Evolutionary conservation across 2,797 vertebrate genomes (phyloP).

Genomic region (Danio tinwini): DNA sequence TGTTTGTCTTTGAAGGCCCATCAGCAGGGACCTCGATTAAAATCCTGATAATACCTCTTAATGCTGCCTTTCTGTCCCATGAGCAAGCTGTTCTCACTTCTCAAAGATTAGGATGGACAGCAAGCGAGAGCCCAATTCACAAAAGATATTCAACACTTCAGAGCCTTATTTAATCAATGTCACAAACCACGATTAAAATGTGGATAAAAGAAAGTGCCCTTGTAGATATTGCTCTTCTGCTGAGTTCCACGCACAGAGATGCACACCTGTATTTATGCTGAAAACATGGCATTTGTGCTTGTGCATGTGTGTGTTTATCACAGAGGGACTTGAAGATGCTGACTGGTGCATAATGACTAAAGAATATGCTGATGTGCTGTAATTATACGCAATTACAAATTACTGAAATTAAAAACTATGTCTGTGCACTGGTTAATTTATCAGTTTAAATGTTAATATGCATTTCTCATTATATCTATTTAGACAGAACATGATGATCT

Average conservation of each 20-base stretch:
- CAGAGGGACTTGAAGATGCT: constrained; percentile 26
- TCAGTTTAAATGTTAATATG: background rate
- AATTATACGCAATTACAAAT: constrained; percentile 13
- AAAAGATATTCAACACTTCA: constrained; percentile 56
- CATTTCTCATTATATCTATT: background rate
- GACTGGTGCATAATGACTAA: constrained; percentile 5
- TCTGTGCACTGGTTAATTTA: background rate
- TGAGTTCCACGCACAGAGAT: background rate
- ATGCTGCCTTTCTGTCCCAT: constrained; percentile 64
- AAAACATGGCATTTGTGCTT: constrained; percentile 20
- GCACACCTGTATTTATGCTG: constrained; percentile 29
- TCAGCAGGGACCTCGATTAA: constrained; percentile 75
- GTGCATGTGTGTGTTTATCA: constrained; percentile 2
- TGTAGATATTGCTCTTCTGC: background rate
- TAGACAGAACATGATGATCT: background rate
- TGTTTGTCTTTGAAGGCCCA: constrained; percentile 74
- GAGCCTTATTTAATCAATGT: constrained; percentile 58
- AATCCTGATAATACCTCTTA: constrained; percentile 76
- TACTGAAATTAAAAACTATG: background rate
- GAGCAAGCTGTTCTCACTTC: constrained; percentile 39
- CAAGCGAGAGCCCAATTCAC: constrained; percentile 56
- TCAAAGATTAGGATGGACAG: constrained; percentile 64
- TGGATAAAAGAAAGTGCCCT: constrained; percentile 51
- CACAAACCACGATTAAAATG: constrained; percentile 2
- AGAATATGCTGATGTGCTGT: constrained; percentile 13